phyloP scores from a whole-genome alignment of 2,888 invertebrate genomes.

The Bombylius discolor region DNA sequence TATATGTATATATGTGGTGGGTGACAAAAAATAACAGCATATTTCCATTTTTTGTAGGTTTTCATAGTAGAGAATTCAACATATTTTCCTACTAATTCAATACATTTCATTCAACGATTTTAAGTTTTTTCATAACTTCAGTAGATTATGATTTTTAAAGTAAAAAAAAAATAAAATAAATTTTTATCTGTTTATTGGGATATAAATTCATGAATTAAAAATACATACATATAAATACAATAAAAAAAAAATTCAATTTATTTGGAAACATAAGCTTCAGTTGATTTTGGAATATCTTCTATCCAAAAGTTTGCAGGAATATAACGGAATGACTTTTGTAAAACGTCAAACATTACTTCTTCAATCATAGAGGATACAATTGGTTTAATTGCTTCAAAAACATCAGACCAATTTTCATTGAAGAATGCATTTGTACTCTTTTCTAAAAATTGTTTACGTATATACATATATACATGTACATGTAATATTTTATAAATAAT shows the following conservation, averaged over 20 bases:
- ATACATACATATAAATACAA: too few species aligned
- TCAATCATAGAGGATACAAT: conserved; percentile 54
- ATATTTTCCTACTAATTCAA: too few species aligned
- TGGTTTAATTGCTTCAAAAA: conserved; percentile 54
- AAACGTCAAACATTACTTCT: conserved; percentile 48
- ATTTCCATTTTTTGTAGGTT: too few species aligned
- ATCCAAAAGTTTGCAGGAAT: conserved; percentile 57
- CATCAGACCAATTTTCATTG: conserved; percentile 57
- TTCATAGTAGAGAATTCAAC: too few species aligned
- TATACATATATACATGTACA: too few species aligned
- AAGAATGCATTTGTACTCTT: conserved; percentile 59
- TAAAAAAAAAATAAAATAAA: too few species aligned
- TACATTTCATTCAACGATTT: too few species aligned
- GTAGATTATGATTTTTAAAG: too few species aligned
- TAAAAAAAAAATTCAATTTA: neutral
- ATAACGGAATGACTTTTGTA: conserved; percentile 49
- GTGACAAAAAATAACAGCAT: too few species aligned
- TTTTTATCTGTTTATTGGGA: neutral
- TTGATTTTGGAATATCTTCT: conserved; percentile 42
- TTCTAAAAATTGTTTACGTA: conserved; percentile 37
- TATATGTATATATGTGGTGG: too few species aligned
- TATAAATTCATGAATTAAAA: too few species aligned
- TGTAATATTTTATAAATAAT: neutral
- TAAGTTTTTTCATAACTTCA: too few species aligned
- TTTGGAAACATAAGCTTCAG: conserved; percentile 21